Evolutionary conservation across 2,797 vertebrate genomes (phyloP), one percentile per base, ranked within the genome.

Genomic region (Epinephelus malabaricus): DNA sequence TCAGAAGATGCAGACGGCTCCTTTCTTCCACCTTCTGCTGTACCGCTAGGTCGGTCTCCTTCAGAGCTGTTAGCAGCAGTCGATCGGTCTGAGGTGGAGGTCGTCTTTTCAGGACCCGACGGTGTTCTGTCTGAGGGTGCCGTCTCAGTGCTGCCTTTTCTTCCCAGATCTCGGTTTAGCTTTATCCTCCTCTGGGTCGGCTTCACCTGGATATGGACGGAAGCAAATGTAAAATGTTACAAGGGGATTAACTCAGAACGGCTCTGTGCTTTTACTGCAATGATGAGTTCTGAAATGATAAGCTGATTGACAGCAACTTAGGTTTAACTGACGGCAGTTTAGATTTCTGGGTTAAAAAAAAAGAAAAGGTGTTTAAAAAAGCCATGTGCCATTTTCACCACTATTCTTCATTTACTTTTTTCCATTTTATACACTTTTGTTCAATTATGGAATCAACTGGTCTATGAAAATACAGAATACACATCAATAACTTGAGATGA

Each of bases 161-260:
- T 97, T 11, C 98, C 98, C 13, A 96, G 96, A 82, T 99, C 98
- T 85, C 98, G 94, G 92, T 99, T 99, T 38, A 99, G 95, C 88
- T 98, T 99, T 85, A 99, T 99, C 92, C 97, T 98, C 83, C 98
- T 97, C 78, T 96, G 94, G 96, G 94, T 69, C 94, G 92, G 91
- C 79, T 94, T 94, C 73, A 90, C 73, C 90, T 93, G 82, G 14
- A 80, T 43, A 25, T 27, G 2, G 25, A 69, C 5, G 71, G 55
- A 54, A 70, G 7, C 8, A 66, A 1, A 56, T 0, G 34, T 0
- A 74, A 23, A 5, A 34, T 5, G 2, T 74, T n/a, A 76, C 2
- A 53, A 21, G 2, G 21, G 11, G 2, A 18, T 30, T 18, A 1
- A 45, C 56, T 21, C 0, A n/a, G 4, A 55, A 30, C 45, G 3